Conservation (phyloP, 2,888 invertebrate species). For the Synanthedon vespiformis region DNA sequence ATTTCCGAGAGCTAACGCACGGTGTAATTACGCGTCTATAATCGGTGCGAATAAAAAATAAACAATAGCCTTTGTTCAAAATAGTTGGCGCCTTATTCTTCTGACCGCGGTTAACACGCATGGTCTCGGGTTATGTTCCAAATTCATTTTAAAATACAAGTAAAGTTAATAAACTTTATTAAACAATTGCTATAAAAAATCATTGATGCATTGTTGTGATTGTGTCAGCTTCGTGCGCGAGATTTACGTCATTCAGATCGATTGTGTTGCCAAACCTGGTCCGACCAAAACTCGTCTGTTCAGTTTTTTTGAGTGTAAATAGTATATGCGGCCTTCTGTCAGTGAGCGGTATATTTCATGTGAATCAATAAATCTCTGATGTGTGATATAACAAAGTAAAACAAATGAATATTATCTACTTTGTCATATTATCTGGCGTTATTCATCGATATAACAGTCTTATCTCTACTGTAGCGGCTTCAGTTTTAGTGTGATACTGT, state of each 20-base stretch:
- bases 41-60: slow-evolving; percentile 51
- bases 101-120: slow-evolving; percentile 37
- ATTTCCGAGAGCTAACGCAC: slow-evolving; percentile 27
- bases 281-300: slow-evolving; percentile 48
- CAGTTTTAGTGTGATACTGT: slow-evolving; percentile 27
- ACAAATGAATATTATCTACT: neutral
- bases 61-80: slow-evolving; percentile 63
- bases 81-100: slow-evolving; percentile 40
- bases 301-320: slow-evolving; percentile 56
- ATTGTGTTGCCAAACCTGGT: slow-evolving; percentile 19
- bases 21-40: slow-evolving; percentile 25
- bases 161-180: neutral
- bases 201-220: slow-evolving; percentile 9
- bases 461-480: slow-evolving; percentile 34
- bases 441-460: slow-evolving; percentile 32
- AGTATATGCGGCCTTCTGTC: slow-evolving; percentile 40
- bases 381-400: neutral
- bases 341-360: slow-evolving; percentile 24
- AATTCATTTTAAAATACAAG: neutral
- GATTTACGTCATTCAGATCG: slow-evolving; percentile 48
- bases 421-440: slow-evolving; percentile 25
- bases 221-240: slow-evolving; percentile 9
- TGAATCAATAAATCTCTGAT: neutral
- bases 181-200: slow-evolving; percentile 8
- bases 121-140: slow-evolving; percentile 14